Evolutionary conservation across 2,888 invertebrate species (phyloP).

Genomic region (Calameuta filiformis): DNA sequence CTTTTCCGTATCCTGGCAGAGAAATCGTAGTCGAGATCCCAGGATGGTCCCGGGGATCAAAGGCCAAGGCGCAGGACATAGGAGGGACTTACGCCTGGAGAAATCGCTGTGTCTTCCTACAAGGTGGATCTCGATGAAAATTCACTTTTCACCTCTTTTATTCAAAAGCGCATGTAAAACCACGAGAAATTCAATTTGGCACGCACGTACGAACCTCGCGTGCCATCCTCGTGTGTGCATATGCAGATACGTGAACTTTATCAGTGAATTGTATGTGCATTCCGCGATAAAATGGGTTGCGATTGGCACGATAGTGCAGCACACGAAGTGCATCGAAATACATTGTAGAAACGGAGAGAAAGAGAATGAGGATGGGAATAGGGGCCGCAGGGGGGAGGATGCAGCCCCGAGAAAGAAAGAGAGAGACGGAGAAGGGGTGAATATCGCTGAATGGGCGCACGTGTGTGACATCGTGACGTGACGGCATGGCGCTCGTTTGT

Average conservation of each 20-base stretch:
- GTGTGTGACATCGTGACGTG: conserved; percentile 37
- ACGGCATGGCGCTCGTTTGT: conserved; percentile 48
- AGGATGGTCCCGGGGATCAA: no score
- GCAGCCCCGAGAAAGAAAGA: neutral
- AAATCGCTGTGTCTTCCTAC: no score
- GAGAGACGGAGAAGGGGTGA: conserved; percentile 10
- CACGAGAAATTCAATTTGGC: conserved; percentile 38
- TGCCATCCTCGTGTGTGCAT: conserved; percentile 20
- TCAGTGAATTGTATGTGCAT: conserved; percentile 37
- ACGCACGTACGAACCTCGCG: conserved; percentile 25
- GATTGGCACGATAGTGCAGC: conserved; percentile 23
- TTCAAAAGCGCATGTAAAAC: neutral
- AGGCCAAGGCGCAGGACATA: no score
- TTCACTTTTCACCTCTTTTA: no score
- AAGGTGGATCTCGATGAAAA: no score
- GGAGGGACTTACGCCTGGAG: no score
- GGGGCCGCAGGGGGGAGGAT: neutral
- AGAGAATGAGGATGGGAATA: no score
- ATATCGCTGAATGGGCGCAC: conserved; percentile 34
- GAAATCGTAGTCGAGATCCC: no score
- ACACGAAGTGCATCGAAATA: no score
- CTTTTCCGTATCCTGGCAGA: no score
- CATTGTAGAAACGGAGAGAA: no score
- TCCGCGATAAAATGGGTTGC: conserved; percentile 34
- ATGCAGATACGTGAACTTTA: conserved; percentile 35